A percentile compares a stretch with the other conserved stretches of the same genome.
phyloP scores from a whole-genome alignment of 1,140 invertebrate species.

The Hetaerina americana region DNA sequence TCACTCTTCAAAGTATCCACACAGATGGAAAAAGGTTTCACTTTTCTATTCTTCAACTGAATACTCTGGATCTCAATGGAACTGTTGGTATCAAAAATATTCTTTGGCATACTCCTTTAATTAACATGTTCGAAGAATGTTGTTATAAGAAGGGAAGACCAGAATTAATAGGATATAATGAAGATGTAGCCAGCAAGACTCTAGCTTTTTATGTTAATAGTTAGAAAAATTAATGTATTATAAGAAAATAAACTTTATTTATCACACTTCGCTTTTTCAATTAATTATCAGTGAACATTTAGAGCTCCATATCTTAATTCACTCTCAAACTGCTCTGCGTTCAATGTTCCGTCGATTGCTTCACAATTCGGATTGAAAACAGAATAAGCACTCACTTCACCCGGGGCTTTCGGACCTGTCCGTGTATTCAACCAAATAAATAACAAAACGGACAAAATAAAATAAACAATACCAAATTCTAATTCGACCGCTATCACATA shows the following conservation, averaged over 20 bases:
- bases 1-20: slow-evolving; percentile 66
- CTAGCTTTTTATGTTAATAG: slow-evolving; percentile 60
- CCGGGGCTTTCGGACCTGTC: slow-evolving; percentile 47
- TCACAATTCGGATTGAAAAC: slow-evolving; percentile 94
- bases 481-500: slow-evolving; percentile 56
- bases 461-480: slow-evolving; percentile 84
- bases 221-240: slow-evolving; percentile 17
- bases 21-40: slow-evolving; percentile 58
- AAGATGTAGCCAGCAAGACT: slow-evolving; percentile 59
- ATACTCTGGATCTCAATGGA: slow-evolving; percentile 56
- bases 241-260: not conserved
- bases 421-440: slow-evolving; percentile 77
- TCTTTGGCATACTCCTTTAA: slow-evolving; percentile 53
- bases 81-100: slow-evolving; percentile 55
- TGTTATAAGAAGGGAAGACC: slow-evolving; percentile 47
- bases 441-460: slow-evolving; percentile 62
- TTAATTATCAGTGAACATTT: slow-evolving; percentile 2
- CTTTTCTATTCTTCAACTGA: slow-evolving; percentile 74
- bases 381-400: slow-evolving; percentile 89
- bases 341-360: slow-evolving; percentile 82
- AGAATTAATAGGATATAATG: slow-evolving; percentile 56
- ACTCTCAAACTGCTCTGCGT: slow-evolving; percentile 87
- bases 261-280: not conserved
- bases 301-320: slow-evolving; percentile 55
- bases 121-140: slow-evolving; percentile 53